phyloP scores from a whole-genome alignment of 2,113 vertebrate genomes.

The Panthera leo region DNA sequence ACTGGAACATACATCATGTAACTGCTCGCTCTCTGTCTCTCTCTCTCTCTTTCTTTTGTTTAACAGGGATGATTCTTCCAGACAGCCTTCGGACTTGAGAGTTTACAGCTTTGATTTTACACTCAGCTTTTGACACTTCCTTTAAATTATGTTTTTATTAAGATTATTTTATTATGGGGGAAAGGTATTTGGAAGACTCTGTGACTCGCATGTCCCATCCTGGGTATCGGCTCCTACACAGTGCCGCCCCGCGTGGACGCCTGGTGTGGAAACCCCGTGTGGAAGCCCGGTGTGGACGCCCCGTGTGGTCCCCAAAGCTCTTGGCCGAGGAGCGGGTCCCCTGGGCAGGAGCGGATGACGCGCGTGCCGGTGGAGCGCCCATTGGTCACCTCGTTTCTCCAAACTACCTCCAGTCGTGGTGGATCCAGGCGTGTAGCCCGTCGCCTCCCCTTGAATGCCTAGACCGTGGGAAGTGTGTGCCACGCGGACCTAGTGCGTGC shows the following conservation, averaged over 20 bases:
- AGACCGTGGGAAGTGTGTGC: neutral
- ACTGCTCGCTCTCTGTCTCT: neutral
- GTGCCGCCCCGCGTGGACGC: neutral
- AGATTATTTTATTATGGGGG: constrained; percentile 77
- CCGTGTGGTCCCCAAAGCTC: neutral
- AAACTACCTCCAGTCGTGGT: neutral
- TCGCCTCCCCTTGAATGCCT: neutral
- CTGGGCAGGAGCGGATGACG: neutral
- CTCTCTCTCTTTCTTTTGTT: neutral
- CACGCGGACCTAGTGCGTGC: rapidly evolving
- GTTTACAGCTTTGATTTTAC: constrained; percentile 74
- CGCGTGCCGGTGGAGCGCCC: neutral
- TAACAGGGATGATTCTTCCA: constrained; percentile 56
- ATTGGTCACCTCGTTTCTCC: neutral
- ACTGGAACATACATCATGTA: neutral
- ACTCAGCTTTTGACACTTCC: constrained; percentile 74
- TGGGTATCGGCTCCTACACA: neutral
- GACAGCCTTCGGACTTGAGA: constrained; percentile 54
- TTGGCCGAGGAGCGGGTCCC: neutral
- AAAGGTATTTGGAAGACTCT: constrained; percentile 55
- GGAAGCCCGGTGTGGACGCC: neutral
- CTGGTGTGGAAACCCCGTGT: no score
- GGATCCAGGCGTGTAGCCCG: neutral
- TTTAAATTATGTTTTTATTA: constrained; percentile 82
- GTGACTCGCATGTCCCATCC: constrained; percentile 40